A percentile compares a stretch with the other conserved stretches of the same genome.
phyloP scores from a whole-genome alignment of 1,140 invertebrate genomes.

The Orussus abietinus region DNA sequence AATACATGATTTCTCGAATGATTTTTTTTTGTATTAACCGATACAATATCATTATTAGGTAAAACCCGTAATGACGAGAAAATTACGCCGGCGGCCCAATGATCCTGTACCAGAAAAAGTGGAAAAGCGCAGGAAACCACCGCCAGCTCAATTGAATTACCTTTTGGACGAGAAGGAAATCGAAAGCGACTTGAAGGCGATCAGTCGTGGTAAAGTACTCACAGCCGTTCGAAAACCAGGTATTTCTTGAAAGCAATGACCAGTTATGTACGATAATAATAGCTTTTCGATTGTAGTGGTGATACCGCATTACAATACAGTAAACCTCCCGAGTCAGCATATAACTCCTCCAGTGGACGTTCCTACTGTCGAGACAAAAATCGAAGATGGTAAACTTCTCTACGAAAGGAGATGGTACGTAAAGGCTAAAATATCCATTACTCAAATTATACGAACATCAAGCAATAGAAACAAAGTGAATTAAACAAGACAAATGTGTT shows the following conservation, averaged over 20 bases:
- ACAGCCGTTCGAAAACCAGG: slow-evolving; percentile 54
- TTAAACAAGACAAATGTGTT: slow-evolving; percentile 20
- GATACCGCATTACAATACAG: slow-evolving; percentile 48
- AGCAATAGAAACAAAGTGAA: too few species aligned
- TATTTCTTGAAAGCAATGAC: too few species aligned
- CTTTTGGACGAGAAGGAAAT: slow-evolving; percentile 86
- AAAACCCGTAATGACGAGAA: slow-evolving; percentile 76
- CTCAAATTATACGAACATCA: too few species aligned
- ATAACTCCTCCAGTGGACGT: slow-evolving; percentile 41
- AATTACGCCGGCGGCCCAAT: slow-evolving; percentile 85
- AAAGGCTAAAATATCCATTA: too few species aligned
- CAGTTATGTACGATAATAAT: slow-evolving; percentile 15
- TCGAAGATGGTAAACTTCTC: slow-evolving; percentile 91
- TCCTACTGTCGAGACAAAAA: slow-evolving; percentile 70
- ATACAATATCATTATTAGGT: slow-evolving; percentile 49
- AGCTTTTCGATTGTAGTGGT: slow-evolving; percentile 37
- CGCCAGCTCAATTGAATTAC: slow-evolving; percentile 79
- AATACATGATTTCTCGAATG: not conserved
- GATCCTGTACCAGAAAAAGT: slow-evolving; percentile 82
- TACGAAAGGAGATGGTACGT: slow-evolving; percentile 89
- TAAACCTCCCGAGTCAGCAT: slow-evolving; percentile 44
- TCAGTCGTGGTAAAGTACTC: slow-evolving; percentile 65
- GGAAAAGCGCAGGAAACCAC: slow-evolving; percentile 77
- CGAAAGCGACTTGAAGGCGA: slow-evolving; percentile 80
- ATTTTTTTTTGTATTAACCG: not conserved